Evolutionary conservation across 2,113 vertebrate genomes (phyloP).

Genomic region (Clarias batrachus): DNA sequence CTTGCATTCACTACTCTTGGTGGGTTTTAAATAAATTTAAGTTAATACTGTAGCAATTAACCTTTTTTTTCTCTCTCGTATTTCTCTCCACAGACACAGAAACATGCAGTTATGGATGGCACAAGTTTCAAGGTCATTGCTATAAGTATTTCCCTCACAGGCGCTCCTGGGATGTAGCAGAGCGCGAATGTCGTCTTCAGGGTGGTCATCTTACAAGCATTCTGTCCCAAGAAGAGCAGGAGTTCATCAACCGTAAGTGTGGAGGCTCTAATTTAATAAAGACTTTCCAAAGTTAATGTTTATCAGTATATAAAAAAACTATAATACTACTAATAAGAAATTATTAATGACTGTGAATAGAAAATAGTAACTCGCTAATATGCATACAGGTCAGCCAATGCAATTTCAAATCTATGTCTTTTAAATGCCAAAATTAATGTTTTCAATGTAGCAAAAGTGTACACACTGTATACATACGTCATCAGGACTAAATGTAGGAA

Average conservation of each 20-base stretch:
- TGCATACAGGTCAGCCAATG: neutral
- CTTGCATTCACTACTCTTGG: neutral
- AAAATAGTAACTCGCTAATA: neutral
- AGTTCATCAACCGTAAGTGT: slow-evolving; percentile 92
- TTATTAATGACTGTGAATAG: neutral
- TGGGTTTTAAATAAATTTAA: neutral
- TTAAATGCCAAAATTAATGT: neutral
- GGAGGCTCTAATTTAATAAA: neutral
- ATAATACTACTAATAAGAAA: neutral
- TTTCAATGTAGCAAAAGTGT: neutral
- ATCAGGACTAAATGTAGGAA: neutral
- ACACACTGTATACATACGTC: neutral
- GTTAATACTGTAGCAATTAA: neutral
- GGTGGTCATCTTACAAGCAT: slow-evolving; percentile 91
- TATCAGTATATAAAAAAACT: neutral
- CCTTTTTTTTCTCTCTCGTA: neutral
- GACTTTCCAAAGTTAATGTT: neutral
- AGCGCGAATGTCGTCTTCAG: slow-evolving; percentile 91
- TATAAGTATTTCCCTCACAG: slow-evolving; percentile 92
- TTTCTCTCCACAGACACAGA: slow-evolving; percentile 80
- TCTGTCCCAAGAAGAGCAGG: slow-evolving; percentile 87
- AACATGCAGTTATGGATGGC: slow-evolving; percentile 92
- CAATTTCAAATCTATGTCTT: neutral
- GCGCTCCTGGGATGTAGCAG: slow-evolving; percentile 91
- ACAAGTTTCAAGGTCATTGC: slow-evolving; percentile 97